phyloP scores from a whole-genome alignment of 2,888 invertebrate genomes.

The Cylloceria caligata region DNA sequence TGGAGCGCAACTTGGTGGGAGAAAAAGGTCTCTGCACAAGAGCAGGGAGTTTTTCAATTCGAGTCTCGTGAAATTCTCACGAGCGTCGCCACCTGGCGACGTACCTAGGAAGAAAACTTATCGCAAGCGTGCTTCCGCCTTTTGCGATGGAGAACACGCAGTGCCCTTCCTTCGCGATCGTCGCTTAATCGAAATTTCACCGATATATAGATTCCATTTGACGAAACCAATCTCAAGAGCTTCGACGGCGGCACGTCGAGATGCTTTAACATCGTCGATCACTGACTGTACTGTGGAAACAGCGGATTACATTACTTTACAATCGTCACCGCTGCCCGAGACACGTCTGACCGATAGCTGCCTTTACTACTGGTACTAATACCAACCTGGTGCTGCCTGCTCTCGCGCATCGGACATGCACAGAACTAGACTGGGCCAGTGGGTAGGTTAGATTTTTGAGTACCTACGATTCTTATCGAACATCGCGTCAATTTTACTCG shows the following conservation, averaged over 20 bases:
- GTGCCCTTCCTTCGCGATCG: slow-evolving; percentile 63
- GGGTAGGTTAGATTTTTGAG: slow-evolving; percentile 22
- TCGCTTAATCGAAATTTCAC: slow-evolving; percentile 38
- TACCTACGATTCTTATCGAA: slow-evolving; percentile 15
- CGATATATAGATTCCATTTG: neutral
- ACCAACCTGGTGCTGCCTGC: neutral
- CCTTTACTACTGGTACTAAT: slow-evolving; percentile 38
- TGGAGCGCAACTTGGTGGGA: neutral
- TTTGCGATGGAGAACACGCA: slow-evolving; percentile 21
- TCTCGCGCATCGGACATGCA: neutral
- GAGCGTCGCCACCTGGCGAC: slow-evolving; percentile 12
- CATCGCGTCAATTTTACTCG: neutral
- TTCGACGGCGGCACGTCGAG: neutral
- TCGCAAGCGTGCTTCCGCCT: neutral
- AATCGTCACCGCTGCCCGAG: neutral
- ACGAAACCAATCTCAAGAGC: neutral
- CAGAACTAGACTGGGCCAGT: slow-evolving; percentile 10
- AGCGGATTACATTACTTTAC: slow-evolving; percentile 2
- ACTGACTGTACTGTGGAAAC: neutral
- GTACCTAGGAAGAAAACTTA: slow-evolving; percentile 8
- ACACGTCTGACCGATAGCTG: slow-evolving; percentile 40
- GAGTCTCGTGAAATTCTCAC: slow-evolving; percentile 26
- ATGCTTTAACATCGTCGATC: neutral
- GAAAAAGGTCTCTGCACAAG: slow-evolving; percentile 33
- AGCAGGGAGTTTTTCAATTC: slow-evolving; percentile 17